phyloP scores from a whole-genome alignment of 2,888 invertebrate species.

The Charanyca ferruginea region DNA sequence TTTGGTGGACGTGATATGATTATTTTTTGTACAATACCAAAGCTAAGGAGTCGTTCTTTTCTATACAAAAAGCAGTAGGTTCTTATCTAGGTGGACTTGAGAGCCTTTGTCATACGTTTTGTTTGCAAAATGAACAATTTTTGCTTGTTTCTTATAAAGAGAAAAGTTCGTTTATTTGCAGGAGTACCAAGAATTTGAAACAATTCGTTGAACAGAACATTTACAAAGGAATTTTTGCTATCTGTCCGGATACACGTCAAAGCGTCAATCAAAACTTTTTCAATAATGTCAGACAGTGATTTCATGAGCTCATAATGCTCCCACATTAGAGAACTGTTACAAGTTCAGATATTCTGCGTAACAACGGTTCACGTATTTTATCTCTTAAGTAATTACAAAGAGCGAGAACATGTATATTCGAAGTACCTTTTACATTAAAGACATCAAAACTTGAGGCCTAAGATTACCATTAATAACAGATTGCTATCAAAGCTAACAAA shows the following conservation, averaged over 20 bases:
- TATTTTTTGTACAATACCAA: constrained; percentile 10
- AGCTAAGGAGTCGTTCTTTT: background rate
- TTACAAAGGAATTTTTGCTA: constrained; percentile 1
- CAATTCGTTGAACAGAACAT: background rate
- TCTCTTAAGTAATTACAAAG: constrained; percentile 35
- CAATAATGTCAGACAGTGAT: constrained; percentile 31
- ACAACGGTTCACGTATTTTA: constrained; percentile 31
- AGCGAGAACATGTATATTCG: constrained; percentile 25
- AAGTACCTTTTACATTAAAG: constrained; percentile 32
- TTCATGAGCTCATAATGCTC: constrained; percentile 18
- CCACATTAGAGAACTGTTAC: background rate
- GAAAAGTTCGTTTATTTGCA: background rate
- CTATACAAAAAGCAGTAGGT: background rate
- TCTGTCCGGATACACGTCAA: constrained; percentile 8
- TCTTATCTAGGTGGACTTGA: background rate
- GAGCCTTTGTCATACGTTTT: background rate
- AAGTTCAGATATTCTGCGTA: constrained; percentile 23
- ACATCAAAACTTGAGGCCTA: constrained; percentile 52
- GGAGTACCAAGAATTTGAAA: constrained; percentile 5
- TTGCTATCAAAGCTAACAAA: constrained; percentile 56
- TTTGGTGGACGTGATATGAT: constrained; percentile 24
- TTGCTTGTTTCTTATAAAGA: background rate
- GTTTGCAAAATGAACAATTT: background rate
- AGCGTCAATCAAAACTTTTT: constrained; percentile 47
- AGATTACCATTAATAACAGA: constrained; percentile 53